Evolutionary conservation across 2,797 vertebrate genomes (phyloP).

Genomic region (Anolis apletophallus): DNA sequence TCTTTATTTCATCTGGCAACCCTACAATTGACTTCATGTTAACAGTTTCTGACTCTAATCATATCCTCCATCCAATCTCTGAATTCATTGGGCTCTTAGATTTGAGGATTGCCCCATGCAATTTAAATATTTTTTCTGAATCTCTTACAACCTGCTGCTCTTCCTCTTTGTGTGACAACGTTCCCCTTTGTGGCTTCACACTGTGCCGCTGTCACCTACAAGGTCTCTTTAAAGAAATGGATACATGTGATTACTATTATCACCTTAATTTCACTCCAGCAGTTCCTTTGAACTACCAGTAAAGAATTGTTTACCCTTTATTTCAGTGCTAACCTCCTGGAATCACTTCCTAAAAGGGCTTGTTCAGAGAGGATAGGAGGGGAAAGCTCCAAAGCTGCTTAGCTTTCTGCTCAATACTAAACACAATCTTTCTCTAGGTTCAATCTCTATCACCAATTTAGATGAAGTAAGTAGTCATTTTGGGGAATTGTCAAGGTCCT

Average conservation of each 20-base stretch:
- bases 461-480: too few species aligned
- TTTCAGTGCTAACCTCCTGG: slow-evolving; percentile 51
- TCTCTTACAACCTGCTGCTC: neutral
- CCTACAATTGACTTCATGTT: neutral
- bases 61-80: neutral
- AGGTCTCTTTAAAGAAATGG: slow-evolving; percentile 41
- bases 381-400: slow-evolving; percentile 21
- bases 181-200: neutral
- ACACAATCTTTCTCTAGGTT: neutral
- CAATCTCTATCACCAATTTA: neutral
- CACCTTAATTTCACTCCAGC: slow-evolving; percentile 47
- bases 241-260: slow-evolving; percentile 35
- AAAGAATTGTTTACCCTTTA: slow-evolving; percentile 39
- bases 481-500: neutral
- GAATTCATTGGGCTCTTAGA: neutral
- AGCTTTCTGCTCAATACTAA: slow-evolving; percentile 55
- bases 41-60: neutral
- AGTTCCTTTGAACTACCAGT: slow-evolving; percentile 39
- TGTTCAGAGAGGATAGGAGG: slow-evolving; percentile 49
- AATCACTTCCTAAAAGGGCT: slow-evolving; percentile 62
- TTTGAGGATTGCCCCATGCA: neutral
- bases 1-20: too few species aligned
- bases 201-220: neutral
- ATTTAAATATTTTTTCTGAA: neutral
- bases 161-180: neutral